Evolutionary conservation across 2,888 invertebrate species (phyloP), one percentile per base, ranked within the genome.

Genomic region (Drosophila acutilabella): DNA sequence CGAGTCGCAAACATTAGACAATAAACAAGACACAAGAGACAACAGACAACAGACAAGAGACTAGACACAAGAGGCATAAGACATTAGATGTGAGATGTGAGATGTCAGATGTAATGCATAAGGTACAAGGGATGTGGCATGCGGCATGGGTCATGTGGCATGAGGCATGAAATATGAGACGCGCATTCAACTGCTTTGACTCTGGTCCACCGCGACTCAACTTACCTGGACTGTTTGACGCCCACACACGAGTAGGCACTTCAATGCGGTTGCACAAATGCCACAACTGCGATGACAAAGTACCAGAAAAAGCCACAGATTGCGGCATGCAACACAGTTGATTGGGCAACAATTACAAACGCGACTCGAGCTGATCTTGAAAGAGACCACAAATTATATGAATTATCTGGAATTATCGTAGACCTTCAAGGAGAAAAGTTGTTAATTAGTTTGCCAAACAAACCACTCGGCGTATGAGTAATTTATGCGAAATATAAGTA

Each of bases 261-360:
- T 3, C 36, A 18, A 20, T 23, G 40, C 52, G 14, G 40, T 16
- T 48, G 53, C 58, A 50, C 56, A 66, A 10, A 51, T 51, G 67
- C 54, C 74, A 74, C 74, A 74, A 67, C 30, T n/a, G n/a, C 11
- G 40, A 8, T 57, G 74, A 53, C 69, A 74, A 57, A 71, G 71
- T 71, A 44, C 44, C 47, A 47, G 36, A 60, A 51, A 54, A 48
- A 40, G 50, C 18, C 62, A 48, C 42, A 66, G 47, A 67, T 73
- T 72, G 73, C 47, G 57, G 74, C 78, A 74, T 64, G 71, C 73
- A 14, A 44, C 67, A 20, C 42, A 61, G 16, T 26, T 71, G 73
- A 71, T 70, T 64, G 33, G 56, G 70, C 58, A 71, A 71, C 44
- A 14, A 8, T 36, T 45, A 20, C 26, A 30, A 33, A 10, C 26